Conservation (phyloP, 1,140 invertebrate species). For the Bombus difficillimus region DNA sequence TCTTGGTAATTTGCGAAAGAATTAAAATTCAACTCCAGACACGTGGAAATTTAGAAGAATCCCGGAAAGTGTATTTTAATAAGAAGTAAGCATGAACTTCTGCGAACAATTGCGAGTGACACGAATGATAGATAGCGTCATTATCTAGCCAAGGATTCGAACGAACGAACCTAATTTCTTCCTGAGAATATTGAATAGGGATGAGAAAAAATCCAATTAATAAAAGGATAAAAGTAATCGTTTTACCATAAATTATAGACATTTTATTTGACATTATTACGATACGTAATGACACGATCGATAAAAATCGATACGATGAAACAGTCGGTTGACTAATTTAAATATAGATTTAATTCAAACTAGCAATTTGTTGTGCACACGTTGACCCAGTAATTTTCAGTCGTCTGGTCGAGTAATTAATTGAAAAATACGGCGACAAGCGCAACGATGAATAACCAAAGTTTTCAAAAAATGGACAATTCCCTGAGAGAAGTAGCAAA, state of each 20-base stretch:
- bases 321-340: not conserved
- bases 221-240: not conserved
- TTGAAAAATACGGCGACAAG: not conserved
- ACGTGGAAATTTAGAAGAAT: not conserved
- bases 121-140: too few species aligned
- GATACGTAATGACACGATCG: not conserved
- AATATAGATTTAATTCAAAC: not conserved
- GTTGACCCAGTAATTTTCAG: not conserved
- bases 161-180: too few species aligned
- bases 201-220: too few species aligned
- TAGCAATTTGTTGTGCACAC: not conserved
- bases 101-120: not conserved
- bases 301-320: not conserved
- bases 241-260: too few species aligned
- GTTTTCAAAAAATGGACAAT: not conserved
- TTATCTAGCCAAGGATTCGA: too few species aligned
- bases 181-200: too few species aligned
- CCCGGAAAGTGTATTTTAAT: not conserved
- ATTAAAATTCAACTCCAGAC: not conserved
- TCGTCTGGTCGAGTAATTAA: not conserved
- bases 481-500: not conserved
- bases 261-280: too few species aligned
- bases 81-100: not conserved
- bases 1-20: not conserved
- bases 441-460: not conserved